phyloP scores from a whole-genome alignment of 2,113 vertebrate species.

The Salvator merianae region DNA sequence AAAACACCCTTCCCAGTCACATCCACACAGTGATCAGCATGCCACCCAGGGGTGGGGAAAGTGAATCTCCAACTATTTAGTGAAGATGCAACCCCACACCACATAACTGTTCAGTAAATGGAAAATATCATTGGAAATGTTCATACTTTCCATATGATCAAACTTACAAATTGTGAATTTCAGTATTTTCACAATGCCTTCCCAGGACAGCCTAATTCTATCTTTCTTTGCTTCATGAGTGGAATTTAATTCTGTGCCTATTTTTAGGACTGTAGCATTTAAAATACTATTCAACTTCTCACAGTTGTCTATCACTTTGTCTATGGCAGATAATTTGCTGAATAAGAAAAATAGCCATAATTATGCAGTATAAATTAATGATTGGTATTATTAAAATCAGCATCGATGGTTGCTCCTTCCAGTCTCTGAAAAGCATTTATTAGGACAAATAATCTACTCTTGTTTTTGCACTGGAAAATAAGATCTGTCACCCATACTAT shows the following conservation, averaged over 20 bases:
- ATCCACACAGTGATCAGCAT: too few species aligned
- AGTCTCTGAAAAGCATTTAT: not conserved
- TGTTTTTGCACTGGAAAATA: not conserved
- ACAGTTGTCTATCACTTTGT: not conserved
- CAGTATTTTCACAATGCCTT: too few species aligned
- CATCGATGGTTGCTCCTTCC: not conserved
- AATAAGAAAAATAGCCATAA: not conserved
- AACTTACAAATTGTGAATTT: not conserved
- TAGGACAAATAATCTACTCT: constrained; percentile 11
- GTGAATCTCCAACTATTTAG: too few species aligned
- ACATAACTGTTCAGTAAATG: too few species aligned
- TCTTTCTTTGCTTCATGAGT: not conserved
- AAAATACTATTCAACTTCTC: not conserved
- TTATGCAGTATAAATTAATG: not conserved
- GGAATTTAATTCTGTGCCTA: not conserved
- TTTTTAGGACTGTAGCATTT: not conserved
- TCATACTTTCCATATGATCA: not conserved
- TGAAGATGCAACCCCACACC: too few species aligned
- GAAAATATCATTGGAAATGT: not conserved
- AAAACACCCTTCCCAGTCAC: too few species aligned
- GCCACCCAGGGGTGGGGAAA: too few species aligned
- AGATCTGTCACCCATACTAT: not conserved
- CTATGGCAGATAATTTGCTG: not conserved
- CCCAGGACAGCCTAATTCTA: not conserved
- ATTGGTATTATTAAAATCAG: not conserved